Base-by-base conservation (phyloP, 2,888 invertebrate genomes). In the Coronaproctus castanopsis region DNA sequence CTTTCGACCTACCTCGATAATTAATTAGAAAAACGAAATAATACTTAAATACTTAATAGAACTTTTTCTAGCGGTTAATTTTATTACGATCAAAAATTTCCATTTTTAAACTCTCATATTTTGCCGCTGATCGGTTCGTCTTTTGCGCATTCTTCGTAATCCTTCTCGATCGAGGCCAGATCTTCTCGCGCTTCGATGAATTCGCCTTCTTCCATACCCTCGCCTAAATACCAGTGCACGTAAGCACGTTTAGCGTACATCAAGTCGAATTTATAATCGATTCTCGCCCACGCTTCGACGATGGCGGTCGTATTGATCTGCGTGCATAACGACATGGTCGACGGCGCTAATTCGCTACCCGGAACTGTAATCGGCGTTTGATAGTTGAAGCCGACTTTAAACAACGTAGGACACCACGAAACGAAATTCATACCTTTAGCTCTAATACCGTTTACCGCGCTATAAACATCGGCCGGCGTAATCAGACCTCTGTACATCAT, bases 291-390 rank as follows among this genome's bases (percentile, higher is more conserved):
- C 14, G 81, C 81, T 68, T 81, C 80, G 5, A 80, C 79, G 64
- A 81, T 80, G 52, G 93, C 90, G 20, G 93, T 95, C 65, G 92
- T 95, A 78, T 93, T 95, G 71, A 90, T 90, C 78, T 95, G 79
- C 93, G 95, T 95, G 82, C 95, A 95, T 48, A 95, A 91, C 65
- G 93, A 92, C 68, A 95, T 85, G 73, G 90, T 89, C 24, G 92
- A 91, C 77, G 91, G 92, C 65, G 93, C 92, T 73, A 90, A 73
- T 72, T 93, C 92, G 23, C 91, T 92, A 5, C 91, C 91, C 19
- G 93, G 93, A 58, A 93, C 91, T 36, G 89, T 90, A 64, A 88
- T 88, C 24, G 88, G 88, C 63, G 89, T 65, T 52, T 66, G 66
- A 55, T 65, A 65, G 60, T 67, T 66, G 61, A 67, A 66, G 48